Percentiles rank a stretch among this genome's conserved stretches.
Conservation (phyloP, 2,797 vertebrate species). For the Dendrocincla tyrannina region DNA sequence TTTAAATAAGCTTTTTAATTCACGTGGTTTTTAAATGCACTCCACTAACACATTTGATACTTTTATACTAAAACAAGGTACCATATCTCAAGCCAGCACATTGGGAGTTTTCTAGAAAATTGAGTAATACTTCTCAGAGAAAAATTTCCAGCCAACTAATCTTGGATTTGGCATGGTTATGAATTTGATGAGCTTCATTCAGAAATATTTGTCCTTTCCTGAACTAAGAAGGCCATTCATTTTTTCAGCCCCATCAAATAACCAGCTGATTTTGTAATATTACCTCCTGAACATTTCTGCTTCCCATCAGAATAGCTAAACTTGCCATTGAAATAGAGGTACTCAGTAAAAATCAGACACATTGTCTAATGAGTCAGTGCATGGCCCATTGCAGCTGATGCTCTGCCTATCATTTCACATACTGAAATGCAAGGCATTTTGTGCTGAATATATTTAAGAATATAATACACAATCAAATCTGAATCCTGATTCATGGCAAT, state of each 20-base stretch:
- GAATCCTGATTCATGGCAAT: neutral
- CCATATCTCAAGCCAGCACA: neutral
- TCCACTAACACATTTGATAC: neutral
- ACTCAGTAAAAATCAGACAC: constrained; percentile 41
- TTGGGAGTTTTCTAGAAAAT: neutral
- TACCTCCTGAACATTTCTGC: neutral
- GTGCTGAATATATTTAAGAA: constrained; percentile 32
- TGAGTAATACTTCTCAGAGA: neutral
- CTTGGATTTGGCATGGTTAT: neutral
- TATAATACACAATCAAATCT: constrained; percentile 62
- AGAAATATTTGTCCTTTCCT: constrained; percentile 5
- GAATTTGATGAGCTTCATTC: constrained; percentile 6
- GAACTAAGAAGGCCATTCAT: neutral
- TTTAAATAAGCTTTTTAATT: neutral
- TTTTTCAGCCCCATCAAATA: constrained; percentile 2
- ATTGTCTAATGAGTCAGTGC: constrained; percentile 42
- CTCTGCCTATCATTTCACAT: neutral
- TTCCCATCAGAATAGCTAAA: constrained; percentile 1
- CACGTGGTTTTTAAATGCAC: neutral
- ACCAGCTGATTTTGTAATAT: constrained; percentile 21
- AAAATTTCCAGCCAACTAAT: neutral
- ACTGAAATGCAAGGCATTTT: neutral
- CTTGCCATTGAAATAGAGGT: neutral
- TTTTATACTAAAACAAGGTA: neutral
- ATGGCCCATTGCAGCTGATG: neutral